These are phyloP conservation scores for Melinopterus prodromus DNA, from an alignment of 2,888 invertebrate species.

Conservation along the genomic window DNA sequence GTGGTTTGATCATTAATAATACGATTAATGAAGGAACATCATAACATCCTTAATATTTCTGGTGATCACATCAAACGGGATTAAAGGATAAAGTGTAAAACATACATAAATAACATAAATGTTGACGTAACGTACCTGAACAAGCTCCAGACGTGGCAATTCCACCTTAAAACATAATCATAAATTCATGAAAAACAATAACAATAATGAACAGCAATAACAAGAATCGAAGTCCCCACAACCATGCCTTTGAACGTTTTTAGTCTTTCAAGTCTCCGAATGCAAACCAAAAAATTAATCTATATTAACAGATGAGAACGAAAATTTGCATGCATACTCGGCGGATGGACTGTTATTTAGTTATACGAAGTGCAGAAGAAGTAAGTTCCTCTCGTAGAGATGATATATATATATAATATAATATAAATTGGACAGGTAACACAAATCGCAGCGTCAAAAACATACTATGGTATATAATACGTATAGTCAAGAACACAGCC, in stretches of 20 bases:
- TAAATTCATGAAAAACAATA: background rate
- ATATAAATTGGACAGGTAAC: background rate
- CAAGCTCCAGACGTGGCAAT: background rate
- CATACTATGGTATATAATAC: background rate
- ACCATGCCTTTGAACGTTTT: conserved; percentile 32
- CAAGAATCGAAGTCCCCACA: conserved; percentile 29
- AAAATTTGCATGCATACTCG: conserved; percentile 32
- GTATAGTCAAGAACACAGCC: background rate
- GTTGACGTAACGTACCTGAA: background rate
- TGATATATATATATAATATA: background rate
- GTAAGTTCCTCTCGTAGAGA: conserved; percentile 34
- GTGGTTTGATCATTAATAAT: too few relatives aligned
- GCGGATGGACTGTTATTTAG: conserved; percentile 32
- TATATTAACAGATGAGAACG: background rate
- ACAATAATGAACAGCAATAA: conserved; percentile 1
- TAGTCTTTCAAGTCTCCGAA: conserved; percentile 11
- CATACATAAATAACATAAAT: background rate
- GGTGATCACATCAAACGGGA: background rate
- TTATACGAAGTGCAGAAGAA: conserved; percentile 29
- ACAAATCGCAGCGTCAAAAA: background rate
- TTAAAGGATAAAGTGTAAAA: background rate
- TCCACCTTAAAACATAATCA: conserved; percentile 4
- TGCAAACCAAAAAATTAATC: conserved; percentile 30
- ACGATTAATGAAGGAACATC: too few relatives aligned
- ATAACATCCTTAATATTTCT: too few relatives aligned